phyloP scores from a whole-genome alignment of 2,888 invertebrate genomes.

The Platycheirus rosarum region DNA sequence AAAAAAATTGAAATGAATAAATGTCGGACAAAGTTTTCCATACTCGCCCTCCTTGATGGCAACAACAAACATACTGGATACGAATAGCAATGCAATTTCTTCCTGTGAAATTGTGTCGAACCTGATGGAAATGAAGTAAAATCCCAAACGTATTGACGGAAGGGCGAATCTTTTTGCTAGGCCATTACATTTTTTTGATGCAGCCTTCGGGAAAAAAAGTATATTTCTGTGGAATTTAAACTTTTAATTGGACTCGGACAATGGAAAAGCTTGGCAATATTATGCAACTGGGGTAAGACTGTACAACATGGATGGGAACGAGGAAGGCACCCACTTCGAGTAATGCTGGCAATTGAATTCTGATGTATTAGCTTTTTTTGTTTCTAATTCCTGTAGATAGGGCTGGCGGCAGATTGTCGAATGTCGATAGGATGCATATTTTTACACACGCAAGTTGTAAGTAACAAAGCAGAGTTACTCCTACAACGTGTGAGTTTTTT shows the following conservation, averaged over 20 bases:
- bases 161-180: background rate
- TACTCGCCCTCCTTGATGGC: background rate
- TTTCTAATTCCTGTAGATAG: no score
- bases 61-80: slow-evolving; percentile 9
- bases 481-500: no score
- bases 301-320: no score
- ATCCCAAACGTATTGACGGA: slow-evolving; percentile 36
- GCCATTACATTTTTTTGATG: slow-evolving; percentile 27
- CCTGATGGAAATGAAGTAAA: slow-evolving; percentile 44
- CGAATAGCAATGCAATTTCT: slow-evolving; percentile 55
- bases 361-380: no score
- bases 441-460: no score
- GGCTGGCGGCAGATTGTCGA: no score
- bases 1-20: slow-evolving; percentile 19
- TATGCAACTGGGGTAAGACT: background rate
- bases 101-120: slow-evolving; percentile 42
- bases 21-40: slow-evolving; percentile 52
- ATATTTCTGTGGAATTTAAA: slow-evolving; percentile 42
- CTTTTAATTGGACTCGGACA: slow-evolving; percentile 63
- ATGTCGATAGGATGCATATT: no score
- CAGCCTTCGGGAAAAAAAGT: background rate
- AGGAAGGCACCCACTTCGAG: no score
- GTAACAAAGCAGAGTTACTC: no score
- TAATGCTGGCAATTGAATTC: no score
- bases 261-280: slow-evolving; percentile 21